A percentile compares a stretch with the other conserved stretches of the same genome.
Evolutionary conservation across 1,140 invertebrate species (phyloP).

Genomic region (Diachasma alloeum): DNA sequence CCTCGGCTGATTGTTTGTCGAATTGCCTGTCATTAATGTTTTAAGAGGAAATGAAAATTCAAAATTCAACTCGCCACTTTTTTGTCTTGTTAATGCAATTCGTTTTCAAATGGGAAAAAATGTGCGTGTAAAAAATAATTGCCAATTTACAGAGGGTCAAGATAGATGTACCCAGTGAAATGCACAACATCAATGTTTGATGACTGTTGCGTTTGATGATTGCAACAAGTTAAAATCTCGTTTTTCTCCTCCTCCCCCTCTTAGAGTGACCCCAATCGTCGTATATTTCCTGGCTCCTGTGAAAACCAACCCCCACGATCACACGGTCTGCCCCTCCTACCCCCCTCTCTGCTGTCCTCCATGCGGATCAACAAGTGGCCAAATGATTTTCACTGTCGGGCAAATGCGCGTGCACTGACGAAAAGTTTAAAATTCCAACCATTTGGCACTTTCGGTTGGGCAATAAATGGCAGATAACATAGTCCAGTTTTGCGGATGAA

Average conservation of each 20-base stretch:
- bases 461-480: not conserved
- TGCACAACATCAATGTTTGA: slow-evolving; percentile 58
- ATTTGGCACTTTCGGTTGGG: not conserved
- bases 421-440: not conserved
- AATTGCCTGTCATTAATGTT: not conserved
- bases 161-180: slow-evolving; percentile 22
- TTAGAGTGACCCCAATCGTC: slow-evolving; percentile 23
- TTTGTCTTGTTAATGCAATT: not conserved
- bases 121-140: not conserved
- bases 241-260: slow-evolving; percentile 27
- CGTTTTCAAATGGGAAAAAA: not conserved
- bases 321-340: slow-evolving; percentile 15
- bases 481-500: no score
- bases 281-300: not conserved
- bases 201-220: slow-evolving; percentile 63
- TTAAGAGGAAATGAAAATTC: not conserved
- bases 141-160: no score
- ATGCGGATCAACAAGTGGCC: slow-evolving; percentile 61
- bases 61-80: not conserved
- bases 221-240: slow-evolving; percentile 58
- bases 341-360: slow-evolving; percentile 20
- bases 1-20: slow-evolving; percentile 6
- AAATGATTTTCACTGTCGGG: slow-evolving; percentile 52
- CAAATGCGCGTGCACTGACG: not conserved
- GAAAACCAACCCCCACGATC: slow-evolving; percentile 41